Conservation (phyloP, 2,888 invertebrate species). For the Diarsia dahlii region DNA sequence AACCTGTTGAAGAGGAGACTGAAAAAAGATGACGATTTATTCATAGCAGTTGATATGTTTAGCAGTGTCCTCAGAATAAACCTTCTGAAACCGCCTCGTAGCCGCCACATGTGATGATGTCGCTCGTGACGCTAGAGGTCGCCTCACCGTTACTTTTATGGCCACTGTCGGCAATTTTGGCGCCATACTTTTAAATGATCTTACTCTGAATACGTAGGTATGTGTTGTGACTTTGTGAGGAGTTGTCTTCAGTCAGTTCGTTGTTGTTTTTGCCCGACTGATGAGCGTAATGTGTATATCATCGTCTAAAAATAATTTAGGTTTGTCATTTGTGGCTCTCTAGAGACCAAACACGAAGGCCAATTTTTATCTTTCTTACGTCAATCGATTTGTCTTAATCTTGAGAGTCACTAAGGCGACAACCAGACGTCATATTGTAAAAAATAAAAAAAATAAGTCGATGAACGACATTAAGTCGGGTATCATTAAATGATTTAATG, state of each 20-base stretch:
- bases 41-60: not conserved
- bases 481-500: too few species aligned
- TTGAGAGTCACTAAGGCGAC: not conserved
- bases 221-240: not conserved
- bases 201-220: constrained; percentile 11
- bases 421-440: too few species aligned
- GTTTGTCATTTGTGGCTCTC: not conserved
- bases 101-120: constrained; percentile 11
- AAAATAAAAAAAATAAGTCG: too few species aligned
- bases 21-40: not conserved
- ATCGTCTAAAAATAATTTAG: not conserved
- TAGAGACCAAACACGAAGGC: not conserved
- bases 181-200: constrained; percentile 64
- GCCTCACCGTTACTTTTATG: constrained; percentile 72
- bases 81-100: constrained; percentile 1
- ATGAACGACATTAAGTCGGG: too few species aligned
- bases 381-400: not conserved
- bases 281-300: not conserved
- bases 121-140: constrained; percentile 56
- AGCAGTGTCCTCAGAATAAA: not conserved
- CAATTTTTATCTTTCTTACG: not conserved
- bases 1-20: too few species aligned
- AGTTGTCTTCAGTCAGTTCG: not conserved
- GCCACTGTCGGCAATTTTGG: constrained; percentile 72
- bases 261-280: not conserved